A percentile compares a stretch with the other conserved stretches of the same genome.
phyloP scores from a whole-genome alignment of 2,888 invertebrate genomes.

The Drosophila macrospina region DNA sequence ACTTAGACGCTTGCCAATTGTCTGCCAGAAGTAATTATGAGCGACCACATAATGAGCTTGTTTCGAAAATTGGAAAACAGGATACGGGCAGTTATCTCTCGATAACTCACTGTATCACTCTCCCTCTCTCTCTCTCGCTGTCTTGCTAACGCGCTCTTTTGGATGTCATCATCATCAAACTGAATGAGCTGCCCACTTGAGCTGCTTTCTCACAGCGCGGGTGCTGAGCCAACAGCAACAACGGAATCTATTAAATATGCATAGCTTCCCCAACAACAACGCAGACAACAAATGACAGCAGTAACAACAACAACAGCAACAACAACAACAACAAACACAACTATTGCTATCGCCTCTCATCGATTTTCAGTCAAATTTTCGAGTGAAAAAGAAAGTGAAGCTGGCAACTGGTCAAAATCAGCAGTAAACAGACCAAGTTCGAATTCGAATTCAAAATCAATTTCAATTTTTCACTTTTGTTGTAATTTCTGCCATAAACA shows the following conservation, averaged over 20 bases:
- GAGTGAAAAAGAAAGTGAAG: slow-evolving; percentile 74
- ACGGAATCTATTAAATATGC: slow-evolving; percentile 48
- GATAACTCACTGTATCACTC: neutral
- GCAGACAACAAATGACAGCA: slow-evolving; percentile 14
- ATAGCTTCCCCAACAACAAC: slow-evolving; percentile 29
- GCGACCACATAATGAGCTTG: slow-evolving; percentile 12
- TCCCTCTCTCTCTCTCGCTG: neutral
- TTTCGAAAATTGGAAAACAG: slow-evolving; percentile 27
- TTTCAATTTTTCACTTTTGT: slow-evolving; percentile 16
- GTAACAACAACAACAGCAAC: slow-evolving; percentile 17
- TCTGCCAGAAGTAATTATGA: slow-evolving; percentile 12
- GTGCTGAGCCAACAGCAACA: slow-evolving; percentile 27
- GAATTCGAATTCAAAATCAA: slow-evolving; percentile 18
- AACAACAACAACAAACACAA: slow-evolving; percentile 17
- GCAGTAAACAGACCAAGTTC: slow-evolving; percentile 12
- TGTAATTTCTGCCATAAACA: slow-evolving; percentile 45
- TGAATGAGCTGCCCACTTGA: slow-evolving; percentile 17
- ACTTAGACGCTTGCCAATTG: slow-evolving; percentile 41
- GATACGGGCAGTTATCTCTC: slow-evolving; percentile 6
- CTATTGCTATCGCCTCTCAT: slow-evolving; percentile 30
- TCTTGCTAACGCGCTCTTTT: neutral
- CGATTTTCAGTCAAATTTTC: slow-evolving; percentile 48
- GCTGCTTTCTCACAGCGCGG: slow-evolving; percentile 43
- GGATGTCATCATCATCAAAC: slow-evolving; percentile 16
- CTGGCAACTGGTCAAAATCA: slow-evolving; percentile 40